A percentile compares a stretch with the other conserved stretches of the same genome.
Conservation (phyloP, 2,888 invertebrate species). For the Thyatira batis region DNA sequence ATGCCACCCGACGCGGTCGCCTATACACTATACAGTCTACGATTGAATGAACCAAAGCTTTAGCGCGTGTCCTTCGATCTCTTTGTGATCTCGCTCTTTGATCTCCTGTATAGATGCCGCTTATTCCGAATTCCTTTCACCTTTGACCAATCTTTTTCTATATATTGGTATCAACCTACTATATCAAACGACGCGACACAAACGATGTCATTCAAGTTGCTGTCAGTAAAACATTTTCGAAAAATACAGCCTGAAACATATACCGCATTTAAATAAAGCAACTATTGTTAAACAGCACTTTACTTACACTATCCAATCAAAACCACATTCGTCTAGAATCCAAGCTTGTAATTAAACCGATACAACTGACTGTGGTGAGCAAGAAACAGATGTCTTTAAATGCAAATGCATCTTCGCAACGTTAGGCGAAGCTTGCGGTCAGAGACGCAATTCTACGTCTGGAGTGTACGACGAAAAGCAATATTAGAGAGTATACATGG, state of each 20-base stretch:
- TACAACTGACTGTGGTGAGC: neutral
- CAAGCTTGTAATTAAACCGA: neutral
- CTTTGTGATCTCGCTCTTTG: conserved; percentile 57
- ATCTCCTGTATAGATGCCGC: conserved; percentile 48
- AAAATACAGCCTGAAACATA: too few species aligned
- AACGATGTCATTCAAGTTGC: too few species aligned
- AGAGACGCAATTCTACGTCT: conserved; percentile 11
- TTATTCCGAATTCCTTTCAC: conserved; percentile 55
- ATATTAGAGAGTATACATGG: conserved; percentile 15
- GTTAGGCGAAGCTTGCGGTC: conserved; percentile 19
- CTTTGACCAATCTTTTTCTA: conserved; percentile 57
- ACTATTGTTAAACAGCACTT: neutral
- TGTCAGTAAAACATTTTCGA: too few species aligned
- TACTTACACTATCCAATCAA: neutral
- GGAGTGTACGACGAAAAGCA: conserved; percentile 17
- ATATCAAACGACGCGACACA: conserved; percentile 11
- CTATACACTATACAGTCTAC: conserved; percentile 18
- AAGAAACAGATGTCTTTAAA: neutral
- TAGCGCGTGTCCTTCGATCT: conserved; percentile 40
- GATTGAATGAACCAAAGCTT: conserved; percentile 25
- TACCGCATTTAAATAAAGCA: too few species aligned
- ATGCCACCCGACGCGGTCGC: conserved; percentile 30
- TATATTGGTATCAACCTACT: conserved; percentile 25
- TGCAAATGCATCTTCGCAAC: conserved; percentile 6
- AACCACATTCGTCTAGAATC: neutral